Conservation (phyloP, 2,888 invertebrate species). For the Meta bourneti region DNA sequence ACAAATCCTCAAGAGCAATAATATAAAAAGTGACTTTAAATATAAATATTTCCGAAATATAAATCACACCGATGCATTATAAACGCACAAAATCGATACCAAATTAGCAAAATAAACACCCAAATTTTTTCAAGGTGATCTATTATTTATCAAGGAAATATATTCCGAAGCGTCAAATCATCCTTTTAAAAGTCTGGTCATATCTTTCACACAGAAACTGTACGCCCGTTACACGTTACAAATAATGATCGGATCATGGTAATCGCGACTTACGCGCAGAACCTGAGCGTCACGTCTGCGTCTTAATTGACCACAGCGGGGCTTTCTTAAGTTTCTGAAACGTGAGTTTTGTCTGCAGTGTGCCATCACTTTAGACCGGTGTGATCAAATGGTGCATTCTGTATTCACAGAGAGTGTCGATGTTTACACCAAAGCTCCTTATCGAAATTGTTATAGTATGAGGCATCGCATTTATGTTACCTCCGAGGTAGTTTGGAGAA, state of each 20-base stretch:
- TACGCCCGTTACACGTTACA: background rate
- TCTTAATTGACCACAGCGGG: constrained; percentile 45
- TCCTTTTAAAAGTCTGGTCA: too few species aligned
- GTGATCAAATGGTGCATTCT: background rate
- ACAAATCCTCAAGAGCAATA: too few species aligned
- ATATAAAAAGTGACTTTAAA: too few species aligned
- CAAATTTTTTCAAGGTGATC: too few species aligned
- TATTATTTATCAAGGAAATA: too few species aligned
- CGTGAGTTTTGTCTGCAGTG: background rate
- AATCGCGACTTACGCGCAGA: constrained; percentile 13
- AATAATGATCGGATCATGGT: constrained; percentile 22
- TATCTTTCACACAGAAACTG: too few species aligned
- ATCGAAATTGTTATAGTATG: background rate
- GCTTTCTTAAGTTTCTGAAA: background rate
- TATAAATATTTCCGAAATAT: too few species aligned
- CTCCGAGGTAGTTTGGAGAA: background rate
- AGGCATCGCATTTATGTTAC: background rate
- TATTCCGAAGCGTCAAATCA: too few species aligned
- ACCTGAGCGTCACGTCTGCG: constrained; percentile 11
- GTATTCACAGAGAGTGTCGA: background rate
- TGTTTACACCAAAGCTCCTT: background rate
- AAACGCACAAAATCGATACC: too few species aligned
- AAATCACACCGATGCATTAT: too few species aligned
- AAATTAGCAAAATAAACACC: too few species aligned
- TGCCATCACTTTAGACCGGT: background rate